phyloP scores from a whole-genome alignment of 2,888 invertebrate species.

The Mechanitis messenoides region DNA sequence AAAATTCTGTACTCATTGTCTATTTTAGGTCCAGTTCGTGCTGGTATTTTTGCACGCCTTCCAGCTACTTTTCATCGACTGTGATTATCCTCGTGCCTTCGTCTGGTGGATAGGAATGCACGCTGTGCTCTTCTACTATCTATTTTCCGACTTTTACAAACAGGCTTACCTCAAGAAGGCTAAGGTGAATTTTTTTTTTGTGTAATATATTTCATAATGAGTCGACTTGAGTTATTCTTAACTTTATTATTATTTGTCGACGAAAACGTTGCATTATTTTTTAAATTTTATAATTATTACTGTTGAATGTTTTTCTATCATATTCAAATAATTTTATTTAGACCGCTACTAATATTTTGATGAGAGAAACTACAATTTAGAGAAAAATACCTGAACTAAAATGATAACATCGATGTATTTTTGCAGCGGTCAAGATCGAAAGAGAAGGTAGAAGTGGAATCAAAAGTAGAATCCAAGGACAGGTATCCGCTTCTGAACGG shows the following conservation, averaged over 20 bases:
- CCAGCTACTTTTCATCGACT: slow-evolving; percentile 91
- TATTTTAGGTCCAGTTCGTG: slow-evolving; percentile 86
- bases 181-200: slow-evolving; percentile 22
- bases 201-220: too few relatives aligned
- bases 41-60: slow-evolving; percentile 92
- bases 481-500: slow-evolving; percentile 61
- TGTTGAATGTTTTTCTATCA: too few relatives aligned
- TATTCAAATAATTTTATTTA: too few relatives aligned
- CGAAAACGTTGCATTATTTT: too few relatives aligned
- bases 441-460: slow-evolving; percentile 36
- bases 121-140: slow-evolving; percentile 93
- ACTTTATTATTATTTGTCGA: too few relatives aligned
- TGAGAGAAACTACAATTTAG: too few relatives aligned
- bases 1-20: not conserved
- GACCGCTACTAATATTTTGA: too few relatives aligned
- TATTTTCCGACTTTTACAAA: slow-evolving; percentile 95
- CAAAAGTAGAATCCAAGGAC: slow-evolving; percentile 49
- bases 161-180: slow-evolving; percentile 80
- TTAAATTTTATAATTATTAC: not conserved
- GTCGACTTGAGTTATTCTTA: too few relatives aligned
- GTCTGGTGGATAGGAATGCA: slow-evolving; percentile 95
- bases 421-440: slow-evolving; percentile 40
- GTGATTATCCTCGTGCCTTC: slow-evolving; percentile 92
- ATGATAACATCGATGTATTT: slow-evolving; percentile 6
- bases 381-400: too few relatives aligned